Conservation (phyloP, 2,797 vertebrate species). For the Anguilla pacifica region DNA sequence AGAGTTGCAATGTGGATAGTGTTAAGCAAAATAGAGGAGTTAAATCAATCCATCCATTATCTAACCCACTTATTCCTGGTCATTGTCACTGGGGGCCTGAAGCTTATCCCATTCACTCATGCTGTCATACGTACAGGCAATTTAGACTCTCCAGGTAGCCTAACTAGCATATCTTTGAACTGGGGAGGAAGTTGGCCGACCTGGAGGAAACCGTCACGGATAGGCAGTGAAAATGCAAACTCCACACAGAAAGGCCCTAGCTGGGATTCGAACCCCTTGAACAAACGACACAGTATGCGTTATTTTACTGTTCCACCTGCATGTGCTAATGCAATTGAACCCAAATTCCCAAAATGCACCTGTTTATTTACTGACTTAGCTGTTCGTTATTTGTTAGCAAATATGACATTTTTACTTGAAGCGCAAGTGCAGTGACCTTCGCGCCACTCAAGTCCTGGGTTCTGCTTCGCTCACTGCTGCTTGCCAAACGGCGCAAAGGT, state of each 20-base stretch:
- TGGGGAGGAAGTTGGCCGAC: too few species aligned
- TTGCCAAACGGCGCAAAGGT: conserved; percentile 45
- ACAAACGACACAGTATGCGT: too few species aligned
- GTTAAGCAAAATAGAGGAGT: conserved; percentile 8
- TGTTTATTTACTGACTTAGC: neutral
- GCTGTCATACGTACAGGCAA: too few species aligned
- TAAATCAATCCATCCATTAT: conserved; percentile 41
- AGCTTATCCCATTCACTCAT: too few species aligned
- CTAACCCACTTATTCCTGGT: conserved; percentile 39
- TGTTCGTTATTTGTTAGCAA: neutral
- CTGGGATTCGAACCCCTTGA: too few species aligned
- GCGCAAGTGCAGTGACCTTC: neutral
- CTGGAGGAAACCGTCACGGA: too few species aligned
- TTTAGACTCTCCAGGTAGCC: too few species aligned
- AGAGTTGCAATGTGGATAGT: conserved; percentile 67
- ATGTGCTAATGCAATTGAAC: neutral
- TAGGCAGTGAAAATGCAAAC: too few species aligned
- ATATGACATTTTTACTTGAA: conserved; percentile 11
- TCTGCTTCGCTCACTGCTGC: neutral
- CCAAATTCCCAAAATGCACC: neutral
- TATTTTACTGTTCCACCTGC: neutral
- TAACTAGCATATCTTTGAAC: too few species aligned
- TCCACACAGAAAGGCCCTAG: too few species aligned
- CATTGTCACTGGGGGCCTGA: neutral
- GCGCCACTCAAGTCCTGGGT: neutral